Evolutionary conservation across 2,797 vertebrate genomes (phyloP), one percentile per base, ranked within the genome.

Genomic region (Graptemys geographica): DNA sequence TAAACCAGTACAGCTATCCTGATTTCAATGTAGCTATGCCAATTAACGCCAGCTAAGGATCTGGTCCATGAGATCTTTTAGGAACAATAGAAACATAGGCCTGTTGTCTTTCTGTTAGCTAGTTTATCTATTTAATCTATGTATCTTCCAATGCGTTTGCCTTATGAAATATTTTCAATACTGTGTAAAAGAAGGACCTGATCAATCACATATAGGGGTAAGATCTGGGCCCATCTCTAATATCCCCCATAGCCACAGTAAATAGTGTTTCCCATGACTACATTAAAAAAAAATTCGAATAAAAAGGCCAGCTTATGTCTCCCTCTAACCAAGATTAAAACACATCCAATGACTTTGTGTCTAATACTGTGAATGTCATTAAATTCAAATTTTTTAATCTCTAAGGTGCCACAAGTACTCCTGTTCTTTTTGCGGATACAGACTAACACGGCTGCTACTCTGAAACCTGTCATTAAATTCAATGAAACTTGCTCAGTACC

Each of bases 351-450:
- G 85, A 69, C 44, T 96, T 55, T 72, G 27, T 7, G 0, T 87
- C 90, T 87, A 92, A 94, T 96, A 97, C 95, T 95, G 82, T 83
- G 91, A 94, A 93, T 94, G 94, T 92, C 93, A 97, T 98, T 97
- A 94, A 96, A 97, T 93, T 97, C 96, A 97, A 94, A 90, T 7
- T 44, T 44, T 44, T 44, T 7, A 44, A 44, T 44, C 44, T 44
- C 44, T 44, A 44, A 44, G 44, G 44, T 44, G 44, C 44, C 44
- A 44, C 44, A 8, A 44, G 44, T 2, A 44, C 44, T 44, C 44
- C 44, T 44, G 44, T 44, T 44, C 44, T 44, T 44, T 44, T 44
- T 44, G 44, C 44, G 44, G 44, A 44, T 44, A 44, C 44, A 44
- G 44, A 44, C 44, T 44, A 44, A 44, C 44, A 44, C 8, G 8